Base-by-base conservation (phyloP, 92 coral and sea anemone genomes). In the Epizoanthus scotinus region DNA sequence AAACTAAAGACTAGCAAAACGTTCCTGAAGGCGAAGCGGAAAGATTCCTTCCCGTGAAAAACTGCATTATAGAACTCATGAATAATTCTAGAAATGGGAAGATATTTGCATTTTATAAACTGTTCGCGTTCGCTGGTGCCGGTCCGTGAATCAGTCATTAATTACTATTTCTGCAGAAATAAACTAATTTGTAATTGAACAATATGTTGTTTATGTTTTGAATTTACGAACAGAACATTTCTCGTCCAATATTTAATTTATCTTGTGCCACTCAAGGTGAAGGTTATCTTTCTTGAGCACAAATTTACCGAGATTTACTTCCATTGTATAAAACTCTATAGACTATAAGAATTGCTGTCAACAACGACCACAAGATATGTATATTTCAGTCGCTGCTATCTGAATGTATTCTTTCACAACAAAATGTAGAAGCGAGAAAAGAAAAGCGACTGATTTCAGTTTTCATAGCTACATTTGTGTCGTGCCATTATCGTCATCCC, bases 81-180 rank as follows among this genome's bases (percentile, higher is more conserved):
- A 47, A 21, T 18, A 3, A 34, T 34, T 34, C 6, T 3, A 50
- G 8, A 31, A 71, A 71, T 44, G 53, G 10, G 20, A 65, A 19
- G 40, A 53, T 15, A 71, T 47, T 71, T 47, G 78, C 63, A 71
- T 71, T 71, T 50, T 71, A 19, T 26, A 44, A n/a, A 68, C 73
- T 68, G 2, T 68, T 10, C 21, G 52, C 52, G 52, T 9, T 47
- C 52, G 52, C 14, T 47, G 14, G 8, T 9, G 44, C 7, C 8
- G 15, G 52, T 47, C 52, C 14, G 73, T 10, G 29, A 63, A 29
- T 38, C 25, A 54, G 47, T 69, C 52, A 15, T 44, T 44, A 44
- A 10, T 47, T 47, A 12, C 12, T 47, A 47, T 69, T 21, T 12
- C 50, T 31, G 56, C 28, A 44, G 50, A 69, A 69, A 28, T 2